phyloP scores from a whole-genome alignment of 1,140 invertebrate genomes.

The Zaprionus ghesquierei region DNA sequence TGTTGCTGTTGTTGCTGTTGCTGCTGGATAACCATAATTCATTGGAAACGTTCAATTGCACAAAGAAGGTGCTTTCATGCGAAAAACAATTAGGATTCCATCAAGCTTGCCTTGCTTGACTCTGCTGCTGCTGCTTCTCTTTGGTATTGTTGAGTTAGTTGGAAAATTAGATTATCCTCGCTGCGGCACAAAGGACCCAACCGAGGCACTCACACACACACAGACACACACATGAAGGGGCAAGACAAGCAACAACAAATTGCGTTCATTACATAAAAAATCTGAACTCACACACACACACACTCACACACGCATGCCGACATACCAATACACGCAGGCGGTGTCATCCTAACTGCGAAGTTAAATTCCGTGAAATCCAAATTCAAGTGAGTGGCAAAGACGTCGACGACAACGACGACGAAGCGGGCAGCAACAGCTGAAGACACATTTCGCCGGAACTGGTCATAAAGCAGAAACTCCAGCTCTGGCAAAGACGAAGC shows the following conservation, averaged over 20 bases:
- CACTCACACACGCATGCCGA: slow-evolving; percentile 10
- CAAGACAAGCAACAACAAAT: slow-evolving; percentile 22
- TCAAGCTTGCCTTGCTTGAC: slow-evolving; percentile 18
- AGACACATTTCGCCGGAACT: slow-evolving; percentile 78
- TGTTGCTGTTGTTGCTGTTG: background rate
- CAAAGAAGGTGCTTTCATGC: slow-evolving; percentile 35
- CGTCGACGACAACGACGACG: background rate
- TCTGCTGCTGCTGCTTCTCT: background rate
- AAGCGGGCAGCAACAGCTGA: slow-evolving; percentile 54
- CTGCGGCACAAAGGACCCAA: slow-evolving; percentile 24
- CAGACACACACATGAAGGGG: slow-evolving; percentile 16
- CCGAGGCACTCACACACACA: slow-evolving; percentile 5
- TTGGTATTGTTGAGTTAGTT: slow-evolving; percentile 50
- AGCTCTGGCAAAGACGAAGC: slow-evolving; percentile 38
- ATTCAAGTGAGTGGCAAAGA: slow-evolving; percentile 71
- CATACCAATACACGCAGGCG: slow-evolving; percentile 33
- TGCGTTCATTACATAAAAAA: slow-evolving; percentile 44
- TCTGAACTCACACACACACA: slow-evolving; percentile 31
- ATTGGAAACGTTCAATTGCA: slow-evolving; percentile 51
- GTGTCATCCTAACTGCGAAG: slow-evolving; percentile 75
- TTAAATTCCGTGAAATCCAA: slow-evolving; percentile 78
- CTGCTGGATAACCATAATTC: slow-evolving; percentile 44
- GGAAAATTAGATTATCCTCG: slow-evolving; percentile 79
- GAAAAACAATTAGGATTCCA: slow-evolving; percentile 50
- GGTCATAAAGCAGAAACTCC: slow-evolving; percentile 72